These are phyloP conservation scores for Osmerus eperlanus DNA, from an alignment of 2,113 vertebrate species.

Conservation along the genomic window DNA sequence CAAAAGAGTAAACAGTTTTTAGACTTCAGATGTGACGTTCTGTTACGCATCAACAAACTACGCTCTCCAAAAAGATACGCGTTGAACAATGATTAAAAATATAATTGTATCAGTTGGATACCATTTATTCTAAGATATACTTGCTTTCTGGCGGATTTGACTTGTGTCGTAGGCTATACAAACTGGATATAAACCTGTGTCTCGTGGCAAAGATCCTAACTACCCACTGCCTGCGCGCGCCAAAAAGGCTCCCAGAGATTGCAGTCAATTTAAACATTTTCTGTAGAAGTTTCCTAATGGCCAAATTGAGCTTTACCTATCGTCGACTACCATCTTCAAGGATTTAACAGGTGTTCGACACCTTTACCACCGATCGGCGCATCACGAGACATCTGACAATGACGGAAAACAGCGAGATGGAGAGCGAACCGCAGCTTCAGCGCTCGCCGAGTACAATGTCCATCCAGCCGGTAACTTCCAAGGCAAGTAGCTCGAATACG, in stretches of 20 bases:
- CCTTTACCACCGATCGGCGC: not conserved
- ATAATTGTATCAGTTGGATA: too few species aligned
- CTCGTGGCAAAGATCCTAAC: slow-evolving; percentile 9
- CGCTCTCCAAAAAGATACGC: not conserved
- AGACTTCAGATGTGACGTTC: not conserved
- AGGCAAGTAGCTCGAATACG: slow-evolving; percentile 67
- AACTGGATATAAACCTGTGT: not conserved
- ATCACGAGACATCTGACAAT: slow-evolving; percentile 48
- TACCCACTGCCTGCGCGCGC: slow-evolving; percentile 36
- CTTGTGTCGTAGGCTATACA: not conserved
- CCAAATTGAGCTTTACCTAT: not conserved
- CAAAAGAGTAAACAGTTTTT: too few species aligned
- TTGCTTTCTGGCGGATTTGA: not conserved
- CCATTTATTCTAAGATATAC: too few species aligned
- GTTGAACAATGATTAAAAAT: too few species aligned
- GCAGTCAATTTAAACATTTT: not conserved
- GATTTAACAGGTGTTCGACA: slow-evolving; percentile 13
- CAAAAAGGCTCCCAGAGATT: slow-evolving; percentile 32
- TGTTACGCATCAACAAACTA: slow-evolving; percentile 33
- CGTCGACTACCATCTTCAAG: slow-evolving; percentile 16
- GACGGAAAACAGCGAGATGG: slow-evolving; percentile 81
- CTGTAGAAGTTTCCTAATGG: slow-evolving; percentile 2
- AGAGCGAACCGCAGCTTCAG: slow-evolving; percentile 76
- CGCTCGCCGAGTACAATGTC: slow-evolving; percentile 72
- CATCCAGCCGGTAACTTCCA: slow-evolving; percentile 75